Percentiles rank a stretch among this genome's conserved stretches.
Conservation (phyloP, 2,797 vertebrate genomes). For the Sphenopsis melanotis region DNA sequence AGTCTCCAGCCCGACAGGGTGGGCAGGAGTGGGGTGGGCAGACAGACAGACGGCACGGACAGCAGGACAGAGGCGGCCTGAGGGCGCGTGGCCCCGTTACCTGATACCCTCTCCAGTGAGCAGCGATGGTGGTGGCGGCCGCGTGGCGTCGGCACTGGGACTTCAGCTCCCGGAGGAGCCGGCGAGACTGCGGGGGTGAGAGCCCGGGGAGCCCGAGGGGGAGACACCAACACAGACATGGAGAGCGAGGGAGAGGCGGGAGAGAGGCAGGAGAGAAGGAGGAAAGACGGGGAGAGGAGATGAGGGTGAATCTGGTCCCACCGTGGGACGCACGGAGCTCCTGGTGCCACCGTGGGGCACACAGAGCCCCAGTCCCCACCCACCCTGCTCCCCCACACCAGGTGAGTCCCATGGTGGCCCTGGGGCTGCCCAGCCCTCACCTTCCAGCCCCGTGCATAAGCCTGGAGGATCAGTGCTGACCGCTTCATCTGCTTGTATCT, state of each 20-base stretch:
- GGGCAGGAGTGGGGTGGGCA: background rate
- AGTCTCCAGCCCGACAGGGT: background rate
- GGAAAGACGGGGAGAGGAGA: background rate
- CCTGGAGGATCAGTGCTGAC: slow-evolving; percentile 67
- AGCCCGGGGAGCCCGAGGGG: background rate
- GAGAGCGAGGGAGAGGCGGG: background rate
- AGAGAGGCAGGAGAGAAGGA: background rate
- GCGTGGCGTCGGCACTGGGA: background rate
- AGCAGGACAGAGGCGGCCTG: background rate
- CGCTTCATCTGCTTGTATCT: slow-evolving; percentile 62
- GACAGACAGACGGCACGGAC: background rate
- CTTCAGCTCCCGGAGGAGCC: slow-evolving; percentile 61
- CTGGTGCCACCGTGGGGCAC: fast-evolving
- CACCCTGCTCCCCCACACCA: background rate
- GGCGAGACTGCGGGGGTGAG: slow-evolving; percentile 54
- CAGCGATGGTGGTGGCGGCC: slow-evolving; percentile 53
- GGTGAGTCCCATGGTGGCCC: fast-evolving
- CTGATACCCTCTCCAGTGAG: slow-evolving; percentile 71
- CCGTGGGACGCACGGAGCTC: fast-evolving
- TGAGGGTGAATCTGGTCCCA: background rate
- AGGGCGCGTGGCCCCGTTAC: background rate
- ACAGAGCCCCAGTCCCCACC: background rate
- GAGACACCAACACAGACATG: background rate
- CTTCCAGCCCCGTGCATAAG: slow-evolving; percentile 77
- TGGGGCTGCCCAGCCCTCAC: slow-evolving; percentile 19